Evolutionary conservation across 1,140 invertebrate species (phyloP).

Genomic region (Monochamus saltuarius): DNA sequence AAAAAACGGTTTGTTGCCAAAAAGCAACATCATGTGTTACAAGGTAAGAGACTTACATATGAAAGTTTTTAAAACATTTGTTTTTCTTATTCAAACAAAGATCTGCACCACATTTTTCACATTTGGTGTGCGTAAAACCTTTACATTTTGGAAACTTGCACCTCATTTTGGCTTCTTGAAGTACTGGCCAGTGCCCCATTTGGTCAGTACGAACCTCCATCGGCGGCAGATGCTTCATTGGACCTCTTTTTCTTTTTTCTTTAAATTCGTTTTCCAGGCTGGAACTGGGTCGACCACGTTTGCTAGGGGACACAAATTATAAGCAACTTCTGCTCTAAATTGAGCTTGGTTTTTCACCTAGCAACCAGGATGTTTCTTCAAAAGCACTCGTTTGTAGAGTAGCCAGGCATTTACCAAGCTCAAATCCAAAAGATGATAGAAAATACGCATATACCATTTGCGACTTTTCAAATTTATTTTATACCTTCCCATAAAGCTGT

Average conservation of each 20-base stretch:
- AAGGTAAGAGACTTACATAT: constrained; percentile 5
- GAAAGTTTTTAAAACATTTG: constrained; percentile 32
- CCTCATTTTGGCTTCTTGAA: constrained; percentile 14
- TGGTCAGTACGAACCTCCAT: constrained; percentile 19
- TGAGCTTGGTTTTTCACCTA: constrained; percentile 20
- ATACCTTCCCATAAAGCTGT: constrained; percentile 53
- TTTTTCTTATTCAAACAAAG: constrained; percentile 31
- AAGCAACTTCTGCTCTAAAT: constrained; percentile 31
- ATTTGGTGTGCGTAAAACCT: constrained; percentile 22
- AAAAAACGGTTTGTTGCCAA: constrained; percentile 10
- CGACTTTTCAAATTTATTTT: constrained; percentile 49
- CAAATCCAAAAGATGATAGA: constrained; percentile 41
- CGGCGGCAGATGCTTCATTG: constrained; percentile 9
- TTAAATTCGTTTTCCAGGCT: constrained; percentile 5
- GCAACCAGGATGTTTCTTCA: constrained; percentile 4
- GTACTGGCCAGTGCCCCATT: constrained; percentile 14
- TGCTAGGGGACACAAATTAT: constrained; percentile 3
- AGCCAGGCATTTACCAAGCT: constrained; percentile 38
- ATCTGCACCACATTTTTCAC: constrained; percentile 29
- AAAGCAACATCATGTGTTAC: constrained; percentile 11
- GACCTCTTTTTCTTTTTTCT: background rate
- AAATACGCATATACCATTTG: constrained; percentile 41
- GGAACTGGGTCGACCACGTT: constrained; percentile 9
- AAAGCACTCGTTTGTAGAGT: constrained; percentile 21
- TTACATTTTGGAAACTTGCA: constrained; percentile 11